These are phyloP conservation scores for Nymphalis c-album DNA, from an alignment of 2,888 invertebrate genomes.

Conservation along the genomic window DNA sequence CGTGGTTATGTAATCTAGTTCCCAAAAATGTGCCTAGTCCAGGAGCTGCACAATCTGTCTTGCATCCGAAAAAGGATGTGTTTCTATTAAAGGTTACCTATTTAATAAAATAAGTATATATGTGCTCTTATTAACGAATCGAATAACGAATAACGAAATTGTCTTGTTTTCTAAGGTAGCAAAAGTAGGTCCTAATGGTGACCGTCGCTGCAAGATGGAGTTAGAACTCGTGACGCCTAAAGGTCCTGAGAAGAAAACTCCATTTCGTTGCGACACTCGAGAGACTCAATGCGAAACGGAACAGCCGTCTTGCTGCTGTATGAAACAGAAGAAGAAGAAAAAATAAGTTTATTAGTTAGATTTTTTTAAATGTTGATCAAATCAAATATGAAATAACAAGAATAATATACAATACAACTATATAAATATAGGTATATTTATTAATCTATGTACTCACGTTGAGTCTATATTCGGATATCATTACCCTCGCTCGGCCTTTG, in stretches of 20 bases:
- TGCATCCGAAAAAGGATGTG: constrained; percentile 83
- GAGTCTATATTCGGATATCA: too few species aligned
- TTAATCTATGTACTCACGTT: too few species aligned
- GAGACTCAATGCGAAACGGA: constrained; percentile 71
- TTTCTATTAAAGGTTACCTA: constrained; percentile 81
- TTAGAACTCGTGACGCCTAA: constrained; percentile 85
- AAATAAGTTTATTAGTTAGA: constrained; percentile 26
- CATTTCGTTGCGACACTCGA: constrained; percentile 67
- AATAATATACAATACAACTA: too few species aligned
- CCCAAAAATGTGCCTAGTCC: constrained; percentile 63
- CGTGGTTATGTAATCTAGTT: constrained; percentile 58
- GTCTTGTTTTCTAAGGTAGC: constrained; percentile 53
- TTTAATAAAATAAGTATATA: neutral
- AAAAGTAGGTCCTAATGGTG: constrained; percentile 66
- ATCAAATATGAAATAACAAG: neutral
- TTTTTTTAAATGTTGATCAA: too few species aligned
- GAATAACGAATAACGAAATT: too few species aligned
- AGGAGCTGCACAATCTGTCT: constrained; percentile 59
- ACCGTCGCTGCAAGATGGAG: constrained; percentile 79
- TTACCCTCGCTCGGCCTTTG: too few species aligned
- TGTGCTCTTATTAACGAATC: constrained; percentile 4
- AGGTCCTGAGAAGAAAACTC: constrained; percentile 77
- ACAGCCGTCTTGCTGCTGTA: constrained; percentile 56
- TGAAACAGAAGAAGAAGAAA: constrained; percentile 48
- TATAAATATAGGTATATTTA: neutral